phyloP scores from a whole-genome alignment of 92 coral and sea anemone genomes.

The Epizoanthus illoricatus region DNA sequence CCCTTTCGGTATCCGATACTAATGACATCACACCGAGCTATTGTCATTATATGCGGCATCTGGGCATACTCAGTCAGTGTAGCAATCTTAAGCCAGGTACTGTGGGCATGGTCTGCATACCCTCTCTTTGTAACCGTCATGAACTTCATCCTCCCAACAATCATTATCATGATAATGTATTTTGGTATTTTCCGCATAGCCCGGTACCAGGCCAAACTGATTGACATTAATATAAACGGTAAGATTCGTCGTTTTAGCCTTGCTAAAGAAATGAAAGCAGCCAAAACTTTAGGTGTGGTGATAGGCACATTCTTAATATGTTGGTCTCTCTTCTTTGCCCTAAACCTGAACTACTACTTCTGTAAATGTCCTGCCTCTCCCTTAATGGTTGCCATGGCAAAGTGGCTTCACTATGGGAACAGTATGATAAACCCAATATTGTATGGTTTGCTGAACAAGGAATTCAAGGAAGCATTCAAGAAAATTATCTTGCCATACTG shows the following conservation, averaged over 20 bases:
- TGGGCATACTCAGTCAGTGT: slow-evolving; percentile 72
- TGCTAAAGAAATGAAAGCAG: slow-evolving; percentile 84
- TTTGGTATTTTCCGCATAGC: slow-evolving; percentile 89
- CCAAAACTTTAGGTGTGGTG: slow-evolving; percentile 91
- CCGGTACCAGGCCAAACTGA: slow-evolving; percentile 80
- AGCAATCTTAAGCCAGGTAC: slow-evolving; percentile 57
- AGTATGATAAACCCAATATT: slow-evolving; percentile 88
- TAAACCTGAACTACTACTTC: slow-evolving; percentile 71
- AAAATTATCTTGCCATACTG: slow-evolving; percentile 59
- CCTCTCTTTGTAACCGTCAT: slow-evolving; percentile 66
- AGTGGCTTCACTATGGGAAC: slow-evolving; percentile 98
- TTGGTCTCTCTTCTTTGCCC: slow-evolving; percentile 95
- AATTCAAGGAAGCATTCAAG: slow-evolving; percentile 80
- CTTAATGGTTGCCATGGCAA: slow-evolving; percentile 78
- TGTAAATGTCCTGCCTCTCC: slow-evolving; percentile 61
- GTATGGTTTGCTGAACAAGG: slow-evolving; percentile 89
- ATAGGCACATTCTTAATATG: slow-evolving; percentile 91
- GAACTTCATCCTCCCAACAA: slow-evolving; percentile 76
- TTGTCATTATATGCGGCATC: slow-evolving; percentile 65
- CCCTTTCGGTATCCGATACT: slow-evolving; percentile 80
- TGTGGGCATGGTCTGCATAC: slow-evolving; percentile 55
- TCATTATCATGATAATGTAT: slow-evolving; percentile 77
- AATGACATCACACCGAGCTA: slow-evolving; percentile 65
- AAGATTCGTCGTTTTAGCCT: slow-evolving; percentile 71
- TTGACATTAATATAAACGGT: slow-evolving; percentile 81